Conservation (phyloP, 2,888 invertebrate genomes). For the Caenorhabditis sp. region DNA sequence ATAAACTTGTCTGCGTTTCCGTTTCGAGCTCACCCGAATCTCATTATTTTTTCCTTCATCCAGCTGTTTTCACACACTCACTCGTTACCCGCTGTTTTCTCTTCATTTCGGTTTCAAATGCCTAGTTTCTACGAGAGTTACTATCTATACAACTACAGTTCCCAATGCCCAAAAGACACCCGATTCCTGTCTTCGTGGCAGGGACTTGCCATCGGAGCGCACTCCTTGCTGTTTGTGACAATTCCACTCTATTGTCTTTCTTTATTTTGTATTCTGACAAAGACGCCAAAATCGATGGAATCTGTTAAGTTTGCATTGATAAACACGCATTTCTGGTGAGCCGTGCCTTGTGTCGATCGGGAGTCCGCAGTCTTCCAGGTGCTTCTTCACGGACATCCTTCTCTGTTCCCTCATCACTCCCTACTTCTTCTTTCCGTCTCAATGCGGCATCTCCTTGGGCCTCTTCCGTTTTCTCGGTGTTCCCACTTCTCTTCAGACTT, state of each 20-base stretch:
- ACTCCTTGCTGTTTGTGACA: background rate
- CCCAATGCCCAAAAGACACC: background rate
- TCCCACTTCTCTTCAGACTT: background rate
- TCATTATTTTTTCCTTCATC: background rate
- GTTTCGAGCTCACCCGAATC: background rate
- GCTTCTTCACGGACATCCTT: background rate
- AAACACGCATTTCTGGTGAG: slow-evolving; percentile 4
- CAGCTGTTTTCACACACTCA: background rate
- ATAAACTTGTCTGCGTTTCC: slow-evolving; percentile 18
- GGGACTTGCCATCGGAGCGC: background rate
- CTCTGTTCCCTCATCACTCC: slow-evolving; percentile 14
- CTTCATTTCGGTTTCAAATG: background rate
- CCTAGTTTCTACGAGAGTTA: background rate
- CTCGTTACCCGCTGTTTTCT: no score
- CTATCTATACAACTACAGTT: slow-evolving; percentile 9
- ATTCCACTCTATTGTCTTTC: background rate
- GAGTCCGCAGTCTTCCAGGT: background rate
- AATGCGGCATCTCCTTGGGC: background rate
- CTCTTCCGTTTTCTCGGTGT: background rate
- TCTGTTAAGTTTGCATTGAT: background rate
- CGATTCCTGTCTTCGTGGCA: slow-evolving; percentile 5
- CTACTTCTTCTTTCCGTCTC: slow-evolving; percentile 3
- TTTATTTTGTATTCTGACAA: background rate
- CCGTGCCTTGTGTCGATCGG: no score
- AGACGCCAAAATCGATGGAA: slow-evolving; percentile 3